Base-by-base conservation (phyloP, 2,113 vertebrate genomes). In the Caretta caretta region DNA sequence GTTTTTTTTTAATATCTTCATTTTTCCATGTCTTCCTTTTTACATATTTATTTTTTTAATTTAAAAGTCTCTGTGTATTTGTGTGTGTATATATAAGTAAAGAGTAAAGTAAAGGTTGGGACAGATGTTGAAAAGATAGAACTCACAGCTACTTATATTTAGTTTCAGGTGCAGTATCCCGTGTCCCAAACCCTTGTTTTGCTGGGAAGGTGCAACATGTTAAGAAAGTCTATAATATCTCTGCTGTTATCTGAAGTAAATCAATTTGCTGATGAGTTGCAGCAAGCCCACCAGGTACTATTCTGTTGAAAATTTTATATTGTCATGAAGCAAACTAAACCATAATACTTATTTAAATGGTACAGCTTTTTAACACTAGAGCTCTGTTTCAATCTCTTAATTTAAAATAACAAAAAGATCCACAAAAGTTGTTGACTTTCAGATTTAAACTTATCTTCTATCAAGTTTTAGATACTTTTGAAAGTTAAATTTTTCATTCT, bases 211-310 rank as follows among this genome's bases (percentile, higher is more conserved):
- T 98, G 98, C 97, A 96, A 69, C 72, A 42, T 96, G 31, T 96
- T 99, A 42, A 98, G 97, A 93, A 97, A 98, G 86, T 96, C 98
- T 57, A 96, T 99, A 82, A 87, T 99, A 88, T 96, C 97, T 62
- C 98, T 99, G 87, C 94, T 99, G 29, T 97, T 99, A 0, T 96
- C 97, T 6, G 97, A 98, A 98, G 92, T 99, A 93, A 98, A 93
- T 94, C 87, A 89, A 51, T 98, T 99, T 95, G 97, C 98, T 50
- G 98, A 98, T 83, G 96, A 98, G 80, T 97, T 99, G 48, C 97
- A 96, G 97, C 92, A 98, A 78, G 84, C 96, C 89, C 89, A 94
- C 89, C 98, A 99, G 99, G 99, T 99, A 98, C 29, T 59, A 35
- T 84, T 17, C 82, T 42, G 50, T 48, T 87, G 78, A 27, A 84